Evolutionary conservation across 2,113 vertebrate species (phyloP).

Genomic region (chimpanzee (Pan troglodytes)): NHGRI_mPanTro3-v2.1_pri NC_072412.2:61934501-61935000

Average conservation of each 20-base stretch:
- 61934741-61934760: background rate
- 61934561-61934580: background rate
- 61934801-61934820: background rate
- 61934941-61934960: background rate
- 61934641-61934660: background rate
- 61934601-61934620: background rate
- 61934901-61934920: background rate
- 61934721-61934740: background rate
- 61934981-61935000: background rate
- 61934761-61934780: background rate
- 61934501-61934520: background rate
- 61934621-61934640: constrained; percentile 1
- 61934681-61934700: background rate
- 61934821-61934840: background rate
- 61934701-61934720: background rate
- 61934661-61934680: background rate
- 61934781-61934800: background rate
- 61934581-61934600: background rate
- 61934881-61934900: background rate
- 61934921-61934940: background rate
- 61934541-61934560: background rate
- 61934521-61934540: background rate
- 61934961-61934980: background rate
- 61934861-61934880: background rate
- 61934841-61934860: background rate